Conservation (phyloP, 2,113 vertebrate species). For the Oncorhynchus keta region DNA sequence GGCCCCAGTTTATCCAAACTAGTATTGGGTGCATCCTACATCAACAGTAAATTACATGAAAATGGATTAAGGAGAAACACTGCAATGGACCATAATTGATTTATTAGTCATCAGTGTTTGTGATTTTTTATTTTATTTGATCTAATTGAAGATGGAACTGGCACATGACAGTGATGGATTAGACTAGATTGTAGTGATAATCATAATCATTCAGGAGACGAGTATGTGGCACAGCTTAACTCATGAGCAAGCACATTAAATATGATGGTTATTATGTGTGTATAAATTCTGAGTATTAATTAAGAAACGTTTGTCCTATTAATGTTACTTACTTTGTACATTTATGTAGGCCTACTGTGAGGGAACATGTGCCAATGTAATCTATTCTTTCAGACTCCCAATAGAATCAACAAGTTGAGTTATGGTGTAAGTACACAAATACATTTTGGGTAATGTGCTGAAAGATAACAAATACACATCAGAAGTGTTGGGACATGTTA, state of each 20-base stretch:
- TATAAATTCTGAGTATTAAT: neutral
- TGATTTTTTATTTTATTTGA: neutral
- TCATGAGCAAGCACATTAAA: slow-evolving; percentile 49
- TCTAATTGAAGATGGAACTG: slow-evolving; percentile 29
- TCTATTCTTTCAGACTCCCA: too few species aligned
- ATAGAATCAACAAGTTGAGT: too few species aligned
- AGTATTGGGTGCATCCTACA: neutral
- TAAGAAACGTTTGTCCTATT: neutral
- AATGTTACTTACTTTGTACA: too few species aligned
- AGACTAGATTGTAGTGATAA: slow-evolving; percentile 36
- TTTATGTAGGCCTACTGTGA: too few species aligned
- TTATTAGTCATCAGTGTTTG: neutral
- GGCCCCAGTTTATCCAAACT: neutral
- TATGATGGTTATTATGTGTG: slow-evolving; percentile 24
- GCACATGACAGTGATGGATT: slow-evolving; percentile 40
- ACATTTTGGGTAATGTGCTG: neutral
- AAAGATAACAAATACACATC: neutral
- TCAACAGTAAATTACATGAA: neutral
- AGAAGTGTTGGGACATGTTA: neutral
- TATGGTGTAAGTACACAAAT: too few species aligned
- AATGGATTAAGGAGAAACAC: neutral
- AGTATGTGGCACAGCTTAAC: slow-evolving; percentile 28
- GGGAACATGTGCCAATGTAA: too few species aligned
- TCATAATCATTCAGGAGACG: slow-evolving; percentile 38
- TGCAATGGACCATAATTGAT: neutral